Evolutionary conservation across 2,888 invertebrate genomes (phyloP), one percentile per base, ranked within the genome.

Genomic region (Gortyna flavago): DNA sequence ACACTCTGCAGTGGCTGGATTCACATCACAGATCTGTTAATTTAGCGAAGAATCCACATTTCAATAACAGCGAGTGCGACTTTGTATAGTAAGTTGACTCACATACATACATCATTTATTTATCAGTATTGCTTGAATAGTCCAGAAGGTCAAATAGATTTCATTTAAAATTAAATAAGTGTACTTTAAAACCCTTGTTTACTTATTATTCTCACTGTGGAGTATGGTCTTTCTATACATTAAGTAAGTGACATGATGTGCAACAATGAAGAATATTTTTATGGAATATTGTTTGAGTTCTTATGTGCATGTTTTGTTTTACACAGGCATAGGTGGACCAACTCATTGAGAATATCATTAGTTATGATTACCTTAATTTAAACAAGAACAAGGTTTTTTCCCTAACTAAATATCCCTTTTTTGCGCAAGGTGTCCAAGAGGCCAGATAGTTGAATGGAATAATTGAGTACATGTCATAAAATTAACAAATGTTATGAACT

Each of bases 81-180:
- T 67, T 13, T 18, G 9, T 8, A 29, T 8, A 25, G 38, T 41
- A 25, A 21, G 11, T 71, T 64, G n/a, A 72, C 18, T 70, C 48
- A 70, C 25, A 32, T 48, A 29, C 41, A 48, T 51, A 54, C 18
- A 73, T 73, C 41, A 68, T 54, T 69, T 68, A 25, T 70, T 38
- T 38, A 51, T 72, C 29, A 29, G 29, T 51, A 73, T 72, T 32
- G 38, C 54, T 41, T 32, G 32, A 41, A 71, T 71, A 41, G 9
- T 54, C 38, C 25, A 54, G 35, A n/a, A 54, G 9, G 16, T 51
- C 32, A 51, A 32, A 32, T 51, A 32, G 18, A 51, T 68, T 51
- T 25, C 44, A 44, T 44, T 44, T 44, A 16, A 25, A 68, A 32
- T 68, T 25, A 25, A 68, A 35, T 51, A 32, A 41, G 41, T 41